Evolutionary conservation across 2,888 invertebrate species (phyloP).

Genomic region (Acanthosoma haemorrhoidale): DNA sequence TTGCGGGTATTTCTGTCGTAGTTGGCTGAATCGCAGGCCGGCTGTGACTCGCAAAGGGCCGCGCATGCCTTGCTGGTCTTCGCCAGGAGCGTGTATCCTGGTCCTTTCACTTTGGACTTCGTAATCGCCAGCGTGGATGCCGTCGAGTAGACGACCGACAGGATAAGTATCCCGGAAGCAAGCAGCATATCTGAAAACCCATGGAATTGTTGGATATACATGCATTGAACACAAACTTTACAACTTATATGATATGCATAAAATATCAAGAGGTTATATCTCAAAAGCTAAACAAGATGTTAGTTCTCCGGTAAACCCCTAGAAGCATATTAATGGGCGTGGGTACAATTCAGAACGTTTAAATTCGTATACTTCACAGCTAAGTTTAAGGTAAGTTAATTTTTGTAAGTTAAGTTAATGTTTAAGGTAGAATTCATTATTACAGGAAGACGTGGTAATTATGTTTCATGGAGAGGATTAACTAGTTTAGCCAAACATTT

Average conservation of each 20-base stretch:
- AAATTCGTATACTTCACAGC: no score
- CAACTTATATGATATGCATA: neutral
- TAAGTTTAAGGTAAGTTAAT: no score
- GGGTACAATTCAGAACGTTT: no score
- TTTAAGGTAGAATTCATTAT: no score
- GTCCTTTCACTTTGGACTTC: constrained; percentile 32
- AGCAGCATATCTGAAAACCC: neutral
- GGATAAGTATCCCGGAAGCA: neutral
- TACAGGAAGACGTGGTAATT: no score
- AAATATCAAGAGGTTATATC: no score
- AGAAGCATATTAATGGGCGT: no score
- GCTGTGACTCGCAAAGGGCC: constrained; percentile 33
- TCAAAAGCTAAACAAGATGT: no score
- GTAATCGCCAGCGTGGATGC: constrained; percentile 18
- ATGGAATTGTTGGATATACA: neutral
- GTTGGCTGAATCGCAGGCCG: constrained; percentile 39
- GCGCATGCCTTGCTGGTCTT: constrained; percentile 30
- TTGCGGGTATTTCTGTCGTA: constrained; percentile 35
- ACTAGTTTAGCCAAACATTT: no score
- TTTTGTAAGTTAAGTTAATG: no score
- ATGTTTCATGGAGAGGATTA: no score
- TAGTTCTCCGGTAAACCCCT: no score
- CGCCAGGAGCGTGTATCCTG: constrained; percentile 32
- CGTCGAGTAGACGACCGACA: neutral
- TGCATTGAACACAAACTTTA: neutral